These are phyloP conservation scores for Isotomurus palustris DNA, from an alignment of 2,888 invertebrate species.

Conservation along the genomic window DNA sequence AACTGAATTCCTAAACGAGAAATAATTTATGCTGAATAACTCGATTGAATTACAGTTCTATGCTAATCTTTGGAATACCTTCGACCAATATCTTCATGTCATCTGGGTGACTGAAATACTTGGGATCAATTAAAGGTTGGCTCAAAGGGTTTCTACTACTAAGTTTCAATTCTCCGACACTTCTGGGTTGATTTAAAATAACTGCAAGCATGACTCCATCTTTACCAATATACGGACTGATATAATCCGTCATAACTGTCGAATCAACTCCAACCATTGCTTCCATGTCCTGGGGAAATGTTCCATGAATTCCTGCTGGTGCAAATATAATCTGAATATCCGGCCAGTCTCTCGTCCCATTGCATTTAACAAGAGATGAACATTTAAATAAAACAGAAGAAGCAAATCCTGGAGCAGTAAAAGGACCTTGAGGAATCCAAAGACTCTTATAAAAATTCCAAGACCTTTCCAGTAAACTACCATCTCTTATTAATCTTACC, in stretches of 20 bases:
- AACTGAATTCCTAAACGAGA: conserved; percentile 6
- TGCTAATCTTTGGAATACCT: too few relatives aligned
- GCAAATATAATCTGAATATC: conserved; percentile 36
- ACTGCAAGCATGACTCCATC: too few relatives aligned
- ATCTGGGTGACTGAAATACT: conserved; percentile 29
- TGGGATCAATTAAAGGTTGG: conserved; percentile 31
- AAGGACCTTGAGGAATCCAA: conserved; percentile 64
- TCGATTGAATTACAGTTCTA: too few relatives aligned
- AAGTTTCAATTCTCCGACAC: conserved; percentile 26
- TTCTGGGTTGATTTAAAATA: not conserved
- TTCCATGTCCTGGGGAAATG: conserved; percentile 12
- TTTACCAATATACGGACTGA: not conserved
- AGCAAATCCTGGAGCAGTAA: conserved; percentile 80
- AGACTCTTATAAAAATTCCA: not conserved
- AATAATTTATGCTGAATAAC: not conserved
- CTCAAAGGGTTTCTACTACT: conserved; percentile 27
- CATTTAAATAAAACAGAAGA: conserved; percentile 82
- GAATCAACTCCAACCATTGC: not conserved
- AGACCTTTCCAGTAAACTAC: not conserved
- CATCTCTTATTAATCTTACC: conserved; percentile 17
- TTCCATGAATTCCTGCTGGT: conserved; percentile 10
- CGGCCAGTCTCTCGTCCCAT: conserved; percentile 38
- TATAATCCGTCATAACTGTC: not conserved
- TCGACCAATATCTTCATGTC: conserved; percentile 29
- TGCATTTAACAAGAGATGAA: conserved; percentile 23